Conservation (phyloP, 2,113 vertebrate species). For the Trichechus manatus region DNA sequence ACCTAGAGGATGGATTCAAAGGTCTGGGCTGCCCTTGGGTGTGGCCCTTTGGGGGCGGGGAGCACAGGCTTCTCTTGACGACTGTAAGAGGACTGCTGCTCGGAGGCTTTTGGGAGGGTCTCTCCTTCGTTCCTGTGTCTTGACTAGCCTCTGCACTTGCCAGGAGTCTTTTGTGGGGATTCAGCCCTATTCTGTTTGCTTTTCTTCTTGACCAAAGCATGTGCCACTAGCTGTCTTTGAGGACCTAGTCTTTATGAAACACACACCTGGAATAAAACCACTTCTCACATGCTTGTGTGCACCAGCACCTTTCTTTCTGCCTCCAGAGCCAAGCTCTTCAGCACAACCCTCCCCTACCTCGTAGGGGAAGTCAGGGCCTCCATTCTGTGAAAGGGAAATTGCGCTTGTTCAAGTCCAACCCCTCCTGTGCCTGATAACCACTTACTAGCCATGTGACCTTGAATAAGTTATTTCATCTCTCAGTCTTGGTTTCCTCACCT, state of each 20-base stretch:
- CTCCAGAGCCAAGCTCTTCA: background rate
- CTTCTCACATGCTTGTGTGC: constrained; percentile 81
- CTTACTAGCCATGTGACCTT: background rate
- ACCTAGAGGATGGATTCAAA: background rate
- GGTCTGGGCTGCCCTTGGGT: background rate
- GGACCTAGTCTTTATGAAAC: constrained; percentile 83
- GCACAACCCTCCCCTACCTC: background rate
- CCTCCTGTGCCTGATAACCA: background rate
- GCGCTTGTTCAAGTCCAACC: background rate
- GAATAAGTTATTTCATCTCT: background rate
- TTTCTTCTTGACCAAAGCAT: constrained; percentile 89
- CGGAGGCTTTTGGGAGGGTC: background rate
- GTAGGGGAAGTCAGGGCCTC: background rate
- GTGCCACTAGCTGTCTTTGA: constrained; percentile 80
- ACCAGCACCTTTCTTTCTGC: background rate
- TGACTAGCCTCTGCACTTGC: background rate
- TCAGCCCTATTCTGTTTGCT: constrained; percentile 71
- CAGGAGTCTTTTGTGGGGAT: background rate
- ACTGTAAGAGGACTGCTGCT: background rate
- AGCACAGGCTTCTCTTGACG: background rate
- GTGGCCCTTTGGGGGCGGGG: background rate
- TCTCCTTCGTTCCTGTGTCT: background rate
- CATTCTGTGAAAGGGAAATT: background rate
- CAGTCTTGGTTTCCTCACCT: background rate
- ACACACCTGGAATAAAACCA: constrained; percentile 88